Evolutionary conservation across 2,797 vertebrate genomes (phyloP).

Genomic region (Choloepus didactylus): DNA sequence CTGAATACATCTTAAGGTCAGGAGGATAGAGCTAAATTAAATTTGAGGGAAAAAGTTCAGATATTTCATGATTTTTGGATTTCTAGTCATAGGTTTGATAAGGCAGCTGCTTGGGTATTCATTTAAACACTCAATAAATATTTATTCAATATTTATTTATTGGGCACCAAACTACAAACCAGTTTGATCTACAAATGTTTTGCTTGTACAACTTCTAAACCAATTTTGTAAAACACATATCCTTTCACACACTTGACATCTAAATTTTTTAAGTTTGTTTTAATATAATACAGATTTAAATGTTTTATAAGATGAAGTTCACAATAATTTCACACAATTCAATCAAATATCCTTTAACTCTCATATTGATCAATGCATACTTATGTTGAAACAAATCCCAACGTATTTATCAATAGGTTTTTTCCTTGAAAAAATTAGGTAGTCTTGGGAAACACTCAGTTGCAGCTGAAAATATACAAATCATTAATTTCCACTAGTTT

Average conservation of each 20-base stretch:
- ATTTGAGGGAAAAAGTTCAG: background rate
- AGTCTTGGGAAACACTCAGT: background rate
- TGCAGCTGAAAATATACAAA: conserved; percentile 18
- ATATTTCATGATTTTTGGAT: background rate
- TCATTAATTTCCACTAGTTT: background rate
- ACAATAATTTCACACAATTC: conserved; percentile 3
- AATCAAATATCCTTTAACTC: background rate
- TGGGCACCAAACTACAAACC: background rate
- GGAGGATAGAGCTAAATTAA: background rate
- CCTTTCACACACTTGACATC: background rate
- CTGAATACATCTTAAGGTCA: background rate
- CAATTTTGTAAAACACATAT: background rate
- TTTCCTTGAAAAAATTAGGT: background rate
- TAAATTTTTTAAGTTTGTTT: background rate
- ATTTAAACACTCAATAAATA: background rate
- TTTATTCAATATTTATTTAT: background rate
- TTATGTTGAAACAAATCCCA: conserved; percentile 1
- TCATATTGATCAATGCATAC: background rate
- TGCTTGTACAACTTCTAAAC: background rate
- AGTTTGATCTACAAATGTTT: background rate
- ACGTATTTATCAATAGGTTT: background rate
- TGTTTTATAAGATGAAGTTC: conserved; percentile 47
- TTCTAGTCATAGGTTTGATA: background rate
- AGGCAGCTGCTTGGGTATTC: background rate
- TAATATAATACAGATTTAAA: background rate